These are phyloP conservation scores for Theonella swinhoei DNA, from an alignment of 37 sponge, comb jelly and placozoan species.

Conservation along the genomic window DNA sequence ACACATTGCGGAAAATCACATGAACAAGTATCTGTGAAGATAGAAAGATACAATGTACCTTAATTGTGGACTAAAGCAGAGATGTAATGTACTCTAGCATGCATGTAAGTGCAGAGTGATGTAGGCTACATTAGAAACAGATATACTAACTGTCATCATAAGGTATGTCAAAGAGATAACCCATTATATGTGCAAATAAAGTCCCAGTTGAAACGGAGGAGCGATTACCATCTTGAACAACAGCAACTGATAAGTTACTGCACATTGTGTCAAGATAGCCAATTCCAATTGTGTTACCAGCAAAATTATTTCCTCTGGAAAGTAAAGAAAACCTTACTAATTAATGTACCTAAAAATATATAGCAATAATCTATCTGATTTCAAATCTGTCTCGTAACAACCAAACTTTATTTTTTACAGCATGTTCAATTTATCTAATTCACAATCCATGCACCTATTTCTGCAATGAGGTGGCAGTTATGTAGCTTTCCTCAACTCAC, in stretches of 20 bases:
- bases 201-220: conserved; percentile 5
- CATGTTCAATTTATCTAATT: not conserved
- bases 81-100: no score
- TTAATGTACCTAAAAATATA: not conserved
- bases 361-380: not conserved
- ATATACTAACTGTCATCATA: conserved; percentile 54
- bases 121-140: not conserved
- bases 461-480: no score
- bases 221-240: conserved; percentile 40
- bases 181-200: conserved; percentile 80
- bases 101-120: not conserved
- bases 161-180: conserved; percentile 71
- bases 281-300: conserved; percentile 43
- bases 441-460: no score
- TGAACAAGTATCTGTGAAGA: not conserved
- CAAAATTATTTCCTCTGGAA: conserved; percentile 52
- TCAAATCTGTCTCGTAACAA: not conserved
- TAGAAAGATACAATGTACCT: no score
- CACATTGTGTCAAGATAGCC: conserved; percentile 66
- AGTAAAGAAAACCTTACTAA: no score
- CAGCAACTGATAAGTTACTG: conserved; percentile 4
- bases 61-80: no score
- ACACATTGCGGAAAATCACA: not conserved
- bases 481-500: not conserved
- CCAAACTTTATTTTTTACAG: not conserved